Base-by-base conservation (phyloP, 2,797 vertebrate genomes). In the Cossypha dichroa region DNA sequence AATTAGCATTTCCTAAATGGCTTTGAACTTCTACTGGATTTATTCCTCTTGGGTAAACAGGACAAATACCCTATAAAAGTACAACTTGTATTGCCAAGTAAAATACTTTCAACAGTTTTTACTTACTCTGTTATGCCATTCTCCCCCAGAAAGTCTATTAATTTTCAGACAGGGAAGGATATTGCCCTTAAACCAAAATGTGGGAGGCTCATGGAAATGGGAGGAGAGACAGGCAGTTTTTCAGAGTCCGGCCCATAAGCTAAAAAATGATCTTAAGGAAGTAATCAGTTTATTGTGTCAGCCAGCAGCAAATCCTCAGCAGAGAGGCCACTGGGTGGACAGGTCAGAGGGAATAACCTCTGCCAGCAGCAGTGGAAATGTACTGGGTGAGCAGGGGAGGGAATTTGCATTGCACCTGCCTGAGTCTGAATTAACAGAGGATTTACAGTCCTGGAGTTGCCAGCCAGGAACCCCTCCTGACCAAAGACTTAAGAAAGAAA, bases 391-490 rank as follows among this genome's bases (percentile, higher is more conserved):
- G 63, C n/a, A 25, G 75, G 48, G 68, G 49, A 68, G 40, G 25
- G 70, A 77, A 74, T 54, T 19, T 46, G 1, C 83, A 46, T 3
- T 45, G 56, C 88, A 89, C 86, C 94, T 93, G 92, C 88, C 94
- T 0, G 10, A 36, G 34, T 11, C 34, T 59, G 66, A 69, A 66
- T 89, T 78, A 88, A 85, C 29, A 26, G 79, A 58, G 88, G 85
- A 92, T 83, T 93, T 92, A 73, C 64, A 82, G 91, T 19, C 52
- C 68, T 9, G 69, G 67, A 80, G 43, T 3, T 83, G 92, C 80
- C 63, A 59, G 68, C 85, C 94, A 95, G 91, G 64, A 94, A 34
- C 70, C 86, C 70, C 59, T 73, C 86, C 88, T 85, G 82, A 86
- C 92, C 79, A 58, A 64, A 80, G 73, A 77, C 60, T 63, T 15